Conservation (phyloP, 2,888 invertebrate species). For the Steinernema hermaphroditum region DNA sequence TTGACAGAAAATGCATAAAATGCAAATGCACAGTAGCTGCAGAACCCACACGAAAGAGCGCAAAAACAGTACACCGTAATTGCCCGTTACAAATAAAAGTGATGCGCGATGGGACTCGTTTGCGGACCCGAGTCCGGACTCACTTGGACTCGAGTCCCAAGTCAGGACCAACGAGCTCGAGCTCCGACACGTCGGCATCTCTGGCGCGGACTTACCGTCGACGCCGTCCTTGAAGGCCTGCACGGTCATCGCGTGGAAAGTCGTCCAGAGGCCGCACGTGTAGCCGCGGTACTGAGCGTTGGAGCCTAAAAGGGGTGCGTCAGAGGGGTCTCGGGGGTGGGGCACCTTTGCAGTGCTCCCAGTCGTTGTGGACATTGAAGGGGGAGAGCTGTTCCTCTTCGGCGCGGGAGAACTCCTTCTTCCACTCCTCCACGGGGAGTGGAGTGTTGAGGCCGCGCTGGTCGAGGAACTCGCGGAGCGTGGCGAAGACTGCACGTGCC, state of each 20-base stretch:
- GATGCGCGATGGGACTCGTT: too few species aligned
- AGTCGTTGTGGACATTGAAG: conserved; percentile 59
- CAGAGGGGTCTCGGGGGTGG: too few species aligned
- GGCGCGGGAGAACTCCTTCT: conserved; percentile 58
- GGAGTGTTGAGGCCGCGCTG: conserved; percentile 47
- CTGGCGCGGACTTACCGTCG: conserved; percentile 41
- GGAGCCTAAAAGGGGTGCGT: conserved; percentile 6
- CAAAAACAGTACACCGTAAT: too few species aligned
- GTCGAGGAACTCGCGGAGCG: conserved; percentile 55
- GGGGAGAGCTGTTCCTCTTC: conserved; percentile 59
- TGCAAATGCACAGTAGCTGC: too few species aligned
- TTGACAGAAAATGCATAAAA: too few species aligned
- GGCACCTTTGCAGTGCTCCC: conserved; percentile 61
- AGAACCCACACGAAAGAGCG: too few species aligned
- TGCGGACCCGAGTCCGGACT: too few species aligned
- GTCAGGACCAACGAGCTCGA: too few species aligned
- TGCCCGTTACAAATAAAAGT: too few species aligned
- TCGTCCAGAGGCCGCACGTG: conserved; percentile 90
- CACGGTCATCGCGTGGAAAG: conserved; percentile 89
- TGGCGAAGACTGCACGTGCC: conserved; percentile 46
- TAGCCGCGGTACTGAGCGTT: conserved; percentile 75
- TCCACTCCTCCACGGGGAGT: conserved; percentile 55
- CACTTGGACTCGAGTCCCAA: too few species aligned
- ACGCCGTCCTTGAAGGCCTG: conserved; percentile 71
- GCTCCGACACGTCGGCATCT: too few species aligned